Evolutionary conservation across 2,113 vertebrate species (phyloP).

Genomic region (Heterocephalus glaber): DNA sequence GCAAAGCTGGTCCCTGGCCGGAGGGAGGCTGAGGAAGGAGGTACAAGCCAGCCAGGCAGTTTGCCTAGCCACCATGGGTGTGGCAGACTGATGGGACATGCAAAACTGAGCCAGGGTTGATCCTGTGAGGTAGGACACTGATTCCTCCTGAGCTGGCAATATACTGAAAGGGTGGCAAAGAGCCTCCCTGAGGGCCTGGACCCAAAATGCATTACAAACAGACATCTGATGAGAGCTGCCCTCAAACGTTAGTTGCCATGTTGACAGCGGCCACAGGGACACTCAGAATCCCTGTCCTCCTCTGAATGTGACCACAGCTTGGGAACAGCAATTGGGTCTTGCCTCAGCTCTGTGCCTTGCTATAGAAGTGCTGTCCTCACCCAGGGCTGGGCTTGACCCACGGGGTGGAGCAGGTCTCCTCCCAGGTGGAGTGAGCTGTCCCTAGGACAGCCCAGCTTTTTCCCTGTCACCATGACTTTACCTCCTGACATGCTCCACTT

Average conservation of each 20-base stretch:
- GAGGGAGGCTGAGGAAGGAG: background rate
- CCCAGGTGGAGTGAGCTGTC: background rate
- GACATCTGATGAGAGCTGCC: background rate
- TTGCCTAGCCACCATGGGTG: background rate
- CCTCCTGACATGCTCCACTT: too few relatives aligned
- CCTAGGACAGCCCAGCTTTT: background rate
- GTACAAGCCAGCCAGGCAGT: background rate
- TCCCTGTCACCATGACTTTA: too few relatives aligned
- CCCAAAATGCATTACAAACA: background rate
- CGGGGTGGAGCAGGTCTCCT: background rate
- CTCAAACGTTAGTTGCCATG: background rate
- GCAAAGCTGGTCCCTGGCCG: background rate
- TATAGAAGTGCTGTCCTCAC: background rate
- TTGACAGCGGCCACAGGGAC: background rate
- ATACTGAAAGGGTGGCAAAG: background rate
- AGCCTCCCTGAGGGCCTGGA: background rate
- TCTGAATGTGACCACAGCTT: background rate
- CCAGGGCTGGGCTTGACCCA: background rate
- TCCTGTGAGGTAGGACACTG: background rate
- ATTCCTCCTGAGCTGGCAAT: background rate
- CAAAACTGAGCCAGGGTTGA: background rate
- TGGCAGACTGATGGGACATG: background rate
- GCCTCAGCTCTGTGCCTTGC: background rate
- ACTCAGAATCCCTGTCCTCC: background rate
- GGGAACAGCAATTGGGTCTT: accelerated